phyloP scores from a whole-genome alignment of 2,888 invertebrate genomes.

The Tinea pellionella region DNA sequence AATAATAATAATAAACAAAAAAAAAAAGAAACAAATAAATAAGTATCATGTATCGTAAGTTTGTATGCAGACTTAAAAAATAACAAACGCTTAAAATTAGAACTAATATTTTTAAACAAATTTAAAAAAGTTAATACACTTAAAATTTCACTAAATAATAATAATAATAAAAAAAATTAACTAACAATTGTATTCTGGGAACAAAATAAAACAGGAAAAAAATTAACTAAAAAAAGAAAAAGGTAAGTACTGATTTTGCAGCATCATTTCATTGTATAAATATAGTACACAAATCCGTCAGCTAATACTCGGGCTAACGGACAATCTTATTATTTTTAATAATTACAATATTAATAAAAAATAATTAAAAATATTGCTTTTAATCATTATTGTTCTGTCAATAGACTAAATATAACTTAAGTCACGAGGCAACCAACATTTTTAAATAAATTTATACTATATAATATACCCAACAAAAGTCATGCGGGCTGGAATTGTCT shows the following conservation, averaged over 20 bases:
- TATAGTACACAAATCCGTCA: neutral
- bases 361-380: neutral
- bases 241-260: neutral
- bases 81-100: constrained; percentile 1
- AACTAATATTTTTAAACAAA: neutral
- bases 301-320: neutral
- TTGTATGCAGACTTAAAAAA: constrained; percentile 1
- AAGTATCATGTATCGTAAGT: neutral
- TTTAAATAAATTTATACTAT: neutral
- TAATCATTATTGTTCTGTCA: constrained; percentile 4
- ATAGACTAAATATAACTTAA: neutral
- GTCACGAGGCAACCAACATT: neutral
- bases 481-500: neutral
- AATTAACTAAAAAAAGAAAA: neutral
- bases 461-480: neutral
- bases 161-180: neutral
- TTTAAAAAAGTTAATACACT: neutral
- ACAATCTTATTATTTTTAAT: neutral
- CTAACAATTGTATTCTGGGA: neutral
- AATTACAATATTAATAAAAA: neutral
- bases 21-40: constrained; percentile 36
- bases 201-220: neutral
- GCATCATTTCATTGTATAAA: neutral
- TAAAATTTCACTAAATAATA: constrained; percentile 4
- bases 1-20: constrained; percentile 49